A percentile compares a stretch with the other conserved stretches of the same genome.
Conservation (phyloP, 30 jellyfish, hydroid and myxozoan species). For the Aurelia coerulea region DNA sequence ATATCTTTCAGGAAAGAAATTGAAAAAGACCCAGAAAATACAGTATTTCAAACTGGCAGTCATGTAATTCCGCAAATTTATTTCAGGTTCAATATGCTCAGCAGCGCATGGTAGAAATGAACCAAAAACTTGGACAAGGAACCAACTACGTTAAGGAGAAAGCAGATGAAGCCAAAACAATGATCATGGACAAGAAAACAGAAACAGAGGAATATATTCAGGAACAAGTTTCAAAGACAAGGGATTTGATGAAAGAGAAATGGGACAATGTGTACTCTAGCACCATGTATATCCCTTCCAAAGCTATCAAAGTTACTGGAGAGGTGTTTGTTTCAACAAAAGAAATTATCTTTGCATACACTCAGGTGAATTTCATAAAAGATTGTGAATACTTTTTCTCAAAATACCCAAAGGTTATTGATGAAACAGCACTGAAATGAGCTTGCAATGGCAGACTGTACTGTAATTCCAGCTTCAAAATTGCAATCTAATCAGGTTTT, state of each 20-base stretch:
- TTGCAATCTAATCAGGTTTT: too few species aligned
- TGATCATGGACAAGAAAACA: constrained; percentile 33
- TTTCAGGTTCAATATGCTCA: constrained; percentile 95
- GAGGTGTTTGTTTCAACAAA: constrained; percentile 92
- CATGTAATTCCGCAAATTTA: too few species aligned
- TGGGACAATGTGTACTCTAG: constrained; percentile 90
- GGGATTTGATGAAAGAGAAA: constrained; percentile 52
- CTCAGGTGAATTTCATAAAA: constrained; percentile 70
- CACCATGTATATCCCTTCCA: constrained; percentile 94
- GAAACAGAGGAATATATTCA: constrained; percentile 63
- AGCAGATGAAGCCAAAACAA: constrained; percentile 68
- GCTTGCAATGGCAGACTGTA: too few species aligned
- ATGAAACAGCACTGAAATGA: too few species aligned
- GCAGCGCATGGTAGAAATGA: constrained; percentile 84
- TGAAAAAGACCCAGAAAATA: too few species aligned
- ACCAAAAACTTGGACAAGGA: constrained; percentile 86
- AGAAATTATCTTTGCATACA: constrained; percentile 93
- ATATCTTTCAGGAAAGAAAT: too few species aligned
- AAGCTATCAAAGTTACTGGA: constrained; percentile 87
- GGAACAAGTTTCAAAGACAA: constrained; percentile 57
- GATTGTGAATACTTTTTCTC: background rate
- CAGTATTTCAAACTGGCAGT: too few species aligned
- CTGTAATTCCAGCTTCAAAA: too few species aligned
- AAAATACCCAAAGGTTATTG: too few species aligned
- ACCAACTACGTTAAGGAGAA: constrained; percentile 86